These are phyloP conservation scores for Eugnorisma glareosa DNA, from an alignment of 2,888 invertebrate species.

Conservation along the genomic window DNA sequence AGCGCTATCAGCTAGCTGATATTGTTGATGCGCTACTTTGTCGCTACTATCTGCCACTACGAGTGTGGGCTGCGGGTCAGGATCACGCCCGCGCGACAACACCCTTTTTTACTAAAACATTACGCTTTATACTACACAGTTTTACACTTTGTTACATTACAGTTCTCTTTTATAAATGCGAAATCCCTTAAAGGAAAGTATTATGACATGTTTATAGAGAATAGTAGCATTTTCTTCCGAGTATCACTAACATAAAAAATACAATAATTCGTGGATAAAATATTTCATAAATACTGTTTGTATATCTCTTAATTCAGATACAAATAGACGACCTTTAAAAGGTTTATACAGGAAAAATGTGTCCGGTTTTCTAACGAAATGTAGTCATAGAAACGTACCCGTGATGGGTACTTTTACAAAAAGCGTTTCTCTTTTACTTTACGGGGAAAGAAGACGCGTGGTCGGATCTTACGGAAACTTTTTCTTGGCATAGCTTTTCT, in stretches of 20 bases:
- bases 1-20: slow-evolving; percentile 46
- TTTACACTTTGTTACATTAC: slow-evolving; percentile 53
- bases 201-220: background rate
- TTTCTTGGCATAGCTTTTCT: slow-evolving; percentile 54
- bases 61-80: slow-evolving; percentile 21
- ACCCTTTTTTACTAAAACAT: slow-evolving; percentile 46
- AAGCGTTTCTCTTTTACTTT: slow-evolving; percentile 51
- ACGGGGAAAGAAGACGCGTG: slow-evolving; percentile 42
- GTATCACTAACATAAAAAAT: background rate
- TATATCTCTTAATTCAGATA: slow-evolving; percentile 9
- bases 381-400: slow-evolving; percentile 45
- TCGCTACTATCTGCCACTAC: slow-evolving; percentile 25
- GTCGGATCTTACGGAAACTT: slow-evolving; percentile 49
- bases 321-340: slow-evolving; percentile 23
- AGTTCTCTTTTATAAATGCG: slow-evolving; percentile 26
- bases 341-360: slow-evolving; percentile 29
- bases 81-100: slow-evolving; percentile 19
- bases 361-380: slow-evolving; percentile 26
- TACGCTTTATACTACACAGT: slow-evolving; percentile 33
- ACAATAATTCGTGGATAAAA: background rate
- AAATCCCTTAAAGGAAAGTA: slow-evolving; percentile 14
- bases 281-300: background rate
- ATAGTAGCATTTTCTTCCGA: background rate
- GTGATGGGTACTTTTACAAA: slow-evolving; percentile 27
- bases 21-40: slow-evolving; percentile 47